Base-by-base conservation (phyloP, 2,888 invertebrate species). In the Arctia plantaginis region DNA sequence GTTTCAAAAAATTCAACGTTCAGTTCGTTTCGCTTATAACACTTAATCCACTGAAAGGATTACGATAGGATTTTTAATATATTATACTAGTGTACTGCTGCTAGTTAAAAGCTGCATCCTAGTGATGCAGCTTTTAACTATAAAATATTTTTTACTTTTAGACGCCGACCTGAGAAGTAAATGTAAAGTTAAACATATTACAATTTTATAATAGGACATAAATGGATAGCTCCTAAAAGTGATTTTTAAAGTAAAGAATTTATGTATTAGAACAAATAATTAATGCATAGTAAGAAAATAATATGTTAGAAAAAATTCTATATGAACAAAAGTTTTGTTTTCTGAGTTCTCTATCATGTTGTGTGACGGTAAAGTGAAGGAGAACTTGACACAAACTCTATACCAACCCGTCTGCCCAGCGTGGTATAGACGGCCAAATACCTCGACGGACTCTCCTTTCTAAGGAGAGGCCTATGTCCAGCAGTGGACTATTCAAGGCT, bases 1-100 rank as follows among this genome's bases (percentile, higher is more conserved):
- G 84, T 85, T 85, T 85, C 85, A 85, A 85, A 80, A 84, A 85
- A 85, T 85, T 84, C 84, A 82, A 82, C 82, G 84, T 77, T 80
- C 80, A 75, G 80, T 68, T 73, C 79, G 82, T 80, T 85, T 78
- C 80, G 81, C 81, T 84, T 80, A 78, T 81, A 80, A 75, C 80
- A 77, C 77, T 66, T 67, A 71, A 79, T 78, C 77, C 86, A 79
- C 74, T 85, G 81, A 80, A 84, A 82, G 81, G 80, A 80, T 78
- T 81, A 78, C 70, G 79, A 85, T 82, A 78, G 86, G 80, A 76
- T 82, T 85, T 85, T 85, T 82, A 84, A 84, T 81, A 80, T 78
- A 82, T 78, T 82, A 84, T 85, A 82, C 76, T 81, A n/a, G n/a
- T n/a, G n/a, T n/a, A n/a, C n/a, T n/a, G n/a, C n/a, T n/a, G n/a